phyloP scores from a whole-genome alignment of 2,888 invertebrate genomes.

The Heterodera filipjevi region DNA sequence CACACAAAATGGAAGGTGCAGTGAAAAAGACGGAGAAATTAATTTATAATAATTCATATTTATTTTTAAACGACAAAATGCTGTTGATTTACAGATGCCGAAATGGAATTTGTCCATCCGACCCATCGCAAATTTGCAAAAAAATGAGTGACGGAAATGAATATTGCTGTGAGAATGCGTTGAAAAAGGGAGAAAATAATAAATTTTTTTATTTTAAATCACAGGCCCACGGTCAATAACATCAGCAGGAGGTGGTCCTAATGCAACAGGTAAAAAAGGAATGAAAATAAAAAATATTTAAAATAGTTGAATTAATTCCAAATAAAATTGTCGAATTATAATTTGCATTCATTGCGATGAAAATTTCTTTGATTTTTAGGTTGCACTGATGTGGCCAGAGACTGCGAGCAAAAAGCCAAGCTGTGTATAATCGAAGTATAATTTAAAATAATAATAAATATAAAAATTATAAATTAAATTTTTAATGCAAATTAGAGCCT shows the following conservation, averaged over 20 bases:
- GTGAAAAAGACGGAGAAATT: not conserved
- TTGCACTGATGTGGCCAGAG: too few relatives aligned
- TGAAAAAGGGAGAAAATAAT: too few relatives aligned
- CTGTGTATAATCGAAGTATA: conserved; percentile 13
- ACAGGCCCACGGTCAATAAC: too few relatives aligned
- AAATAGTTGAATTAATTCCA: not conserved
- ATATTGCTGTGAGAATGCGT: conserved; percentile 25
- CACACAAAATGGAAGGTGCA: not conserved
- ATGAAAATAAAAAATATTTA: conserved; percentile 2
- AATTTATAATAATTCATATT: not conserved
- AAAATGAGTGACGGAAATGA: conserved; percentile 5
- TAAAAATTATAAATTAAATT: not conserved
- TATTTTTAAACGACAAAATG: not conserved
- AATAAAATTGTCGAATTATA: too few relatives aligned
- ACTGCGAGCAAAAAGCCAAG: not conserved
- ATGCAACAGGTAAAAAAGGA: too few relatives aligned
- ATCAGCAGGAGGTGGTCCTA: too few relatives aligned
- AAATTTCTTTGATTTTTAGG: too few relatives aligned
- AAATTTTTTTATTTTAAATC: too few relatives aligned
- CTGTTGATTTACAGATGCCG: not conserved
- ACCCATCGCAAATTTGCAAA: not conserved
- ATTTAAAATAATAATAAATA: not conserved
- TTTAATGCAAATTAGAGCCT: not conserved
- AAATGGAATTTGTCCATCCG: not conserved
- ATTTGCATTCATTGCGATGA: too few relatives aligned